Evolutionary conservation across 2,888 invertebrate species (phyloP).

Genomic region (Pristionchus fissidentatus): DNA sequence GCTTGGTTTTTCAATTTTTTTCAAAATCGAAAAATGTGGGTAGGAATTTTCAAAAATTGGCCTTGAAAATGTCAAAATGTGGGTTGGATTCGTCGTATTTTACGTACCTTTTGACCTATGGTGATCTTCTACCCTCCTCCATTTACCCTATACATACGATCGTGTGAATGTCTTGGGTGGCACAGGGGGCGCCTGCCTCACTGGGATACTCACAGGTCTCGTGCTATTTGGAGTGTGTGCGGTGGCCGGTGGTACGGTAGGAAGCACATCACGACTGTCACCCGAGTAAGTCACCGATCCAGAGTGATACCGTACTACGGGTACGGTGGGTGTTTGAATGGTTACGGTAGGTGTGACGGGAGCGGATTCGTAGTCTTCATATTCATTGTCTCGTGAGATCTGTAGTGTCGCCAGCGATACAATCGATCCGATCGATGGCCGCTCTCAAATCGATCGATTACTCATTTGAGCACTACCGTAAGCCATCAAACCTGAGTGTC

Average conservation of each 20-base stretch:
- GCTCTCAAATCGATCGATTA: slow-evolving; percentile 9
- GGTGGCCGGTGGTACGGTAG: neutral
- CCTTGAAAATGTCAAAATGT: slow-evolving; percentile 14
- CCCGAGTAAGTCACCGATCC: neutral
- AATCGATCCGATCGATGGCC: slow-evolving; percentile 45
- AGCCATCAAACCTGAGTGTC: neutral
- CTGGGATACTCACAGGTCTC: neutral
- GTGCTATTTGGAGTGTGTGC: neutral
- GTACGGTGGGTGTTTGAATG: slow-evolving; percentile 1
- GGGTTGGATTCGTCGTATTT: neutral
- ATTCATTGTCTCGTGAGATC: neutral
- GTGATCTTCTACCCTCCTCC: too few relatives aligned
- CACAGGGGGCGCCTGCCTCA: slow-evolving; percentile 22
- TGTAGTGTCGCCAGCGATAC: slow-evolving; percentile 12
- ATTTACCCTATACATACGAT: slow-evolving; percentile 41
- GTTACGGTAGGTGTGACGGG: slow-evolving; percentile 11
- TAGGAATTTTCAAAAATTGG: neutral
- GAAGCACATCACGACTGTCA: neutral
- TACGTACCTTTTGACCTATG: neutral
- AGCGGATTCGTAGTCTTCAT: neutral
- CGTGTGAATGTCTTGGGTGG: slow-evolving; percentile 32
- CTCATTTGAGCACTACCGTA: neutral
- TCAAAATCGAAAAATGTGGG: too few relatives aligned
- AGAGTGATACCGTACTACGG: neutral
- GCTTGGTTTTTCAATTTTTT: too few relatives aligned